Evolutionary conservation across 2,888 invertebrate genomes (phyloP), one percentile per base, ranked within the genome.

Genomic region (Plagodis pulveraria): DNA sequence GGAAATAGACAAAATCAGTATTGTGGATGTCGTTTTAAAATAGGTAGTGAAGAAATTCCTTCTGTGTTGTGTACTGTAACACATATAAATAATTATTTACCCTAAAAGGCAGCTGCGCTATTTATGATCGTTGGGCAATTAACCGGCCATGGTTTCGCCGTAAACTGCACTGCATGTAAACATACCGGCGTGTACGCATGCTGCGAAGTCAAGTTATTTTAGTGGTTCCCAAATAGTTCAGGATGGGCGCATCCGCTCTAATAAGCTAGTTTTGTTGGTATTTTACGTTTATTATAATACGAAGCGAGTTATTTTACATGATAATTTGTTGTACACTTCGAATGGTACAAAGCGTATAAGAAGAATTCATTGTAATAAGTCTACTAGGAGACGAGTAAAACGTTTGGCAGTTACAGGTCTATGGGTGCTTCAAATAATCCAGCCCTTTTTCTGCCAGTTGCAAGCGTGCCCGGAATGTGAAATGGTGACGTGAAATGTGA

Each of bases 81-180:
- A 44, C 41, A 49, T 58, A 53, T 45, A 53, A 22, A 22, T 22
- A 22, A 22, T 22, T 53, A 38, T 45, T 12, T 33, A 7, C 53
- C 49, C 49, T 58, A 53, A 50, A 58, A 54, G 53, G 58, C 49
- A 41, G 49, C 53, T 54, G 53, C 50, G 50, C 49, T 54, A 45
- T 58, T 53, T 52, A 53, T 50, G 58, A 32, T 55, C 50, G 55
- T 67, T 11, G 53, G 49, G 56, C 63, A 67, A 63, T 71, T 70
- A 76, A 76, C 64, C 62, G 46, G 61, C 58, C 41, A 62, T 62
- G 51, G 66, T 65, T 69, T 68, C 48, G 59, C 67, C 55, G 58
- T 74, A 70, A 77, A 72, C 70, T 71, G 71, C 61, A 65, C 58
- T 58, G 49, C 72, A 71, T 69, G 74, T 75, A 76, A 75, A 76